These are phyloP conservation scores for Oscheius sp. DNA, from an alignment of 2,888 invertebrate species.

Conservation along the genomic window DNA sequence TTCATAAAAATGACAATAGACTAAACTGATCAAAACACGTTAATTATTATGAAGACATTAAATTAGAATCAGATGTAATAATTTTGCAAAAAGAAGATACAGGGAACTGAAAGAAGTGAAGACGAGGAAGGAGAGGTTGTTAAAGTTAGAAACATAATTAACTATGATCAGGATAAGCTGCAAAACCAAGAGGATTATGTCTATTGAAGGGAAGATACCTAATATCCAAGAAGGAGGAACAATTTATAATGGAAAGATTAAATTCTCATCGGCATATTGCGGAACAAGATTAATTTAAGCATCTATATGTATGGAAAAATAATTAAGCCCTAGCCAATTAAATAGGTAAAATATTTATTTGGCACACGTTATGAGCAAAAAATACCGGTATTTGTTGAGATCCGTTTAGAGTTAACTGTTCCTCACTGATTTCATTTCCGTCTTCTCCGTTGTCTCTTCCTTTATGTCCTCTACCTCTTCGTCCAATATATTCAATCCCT, in stretches of 20 bases:
- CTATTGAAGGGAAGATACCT: neutral
- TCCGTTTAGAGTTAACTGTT: neutral
- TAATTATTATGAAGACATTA: neutral
- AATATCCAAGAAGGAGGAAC: neutral
- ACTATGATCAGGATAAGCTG: neutral
- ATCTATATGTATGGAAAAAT: no score
- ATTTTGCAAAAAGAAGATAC: neutral
- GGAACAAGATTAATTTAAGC: no score
- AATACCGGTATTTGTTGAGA: conserved; percentile 25
- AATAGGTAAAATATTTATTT: neutral
- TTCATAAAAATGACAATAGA: no score
- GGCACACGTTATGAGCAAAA: conserved; percentile 17
- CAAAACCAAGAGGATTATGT: neutral
- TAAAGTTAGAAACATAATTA: neutral
- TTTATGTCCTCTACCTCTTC: conserved; percentile 46
- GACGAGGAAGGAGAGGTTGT: neutral
- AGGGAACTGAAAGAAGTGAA: neutral
- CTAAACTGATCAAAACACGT: neutral
- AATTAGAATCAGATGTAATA: neutral
- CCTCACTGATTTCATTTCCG: neutral
- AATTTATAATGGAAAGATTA: neutral
- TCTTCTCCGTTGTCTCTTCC: conserved; percentile 3
- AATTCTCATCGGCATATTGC: no score
- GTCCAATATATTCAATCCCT: conserved; percentile 65
- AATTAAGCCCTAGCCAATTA: no score